Conservation (phyloP, 2,113 vertebrate species). For the Oreochromis niloticus region DNA sequence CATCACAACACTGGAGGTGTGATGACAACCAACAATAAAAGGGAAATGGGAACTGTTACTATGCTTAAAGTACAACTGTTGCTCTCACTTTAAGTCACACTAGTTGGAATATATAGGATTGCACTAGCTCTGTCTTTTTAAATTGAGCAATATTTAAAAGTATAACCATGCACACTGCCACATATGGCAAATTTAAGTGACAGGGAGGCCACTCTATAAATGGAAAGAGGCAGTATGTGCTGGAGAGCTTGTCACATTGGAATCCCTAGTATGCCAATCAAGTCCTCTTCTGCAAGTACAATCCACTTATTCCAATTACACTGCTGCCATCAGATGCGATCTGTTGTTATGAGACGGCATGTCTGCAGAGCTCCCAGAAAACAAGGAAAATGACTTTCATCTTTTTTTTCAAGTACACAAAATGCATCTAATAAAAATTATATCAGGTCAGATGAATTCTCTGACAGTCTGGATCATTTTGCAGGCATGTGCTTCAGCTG, state of each 20-base stretch:
- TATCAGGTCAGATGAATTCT: background rate
- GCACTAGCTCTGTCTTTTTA: background rate
- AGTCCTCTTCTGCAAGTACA: background rate
- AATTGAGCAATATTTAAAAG: background rate
- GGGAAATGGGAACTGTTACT: background rate
- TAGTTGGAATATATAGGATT: background rate
- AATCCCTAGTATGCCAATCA: slow-evolving; percentile 6
- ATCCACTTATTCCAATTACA: slow-evolving; percentile 3
- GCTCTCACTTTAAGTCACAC: background rate
- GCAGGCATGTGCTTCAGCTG: background rate
- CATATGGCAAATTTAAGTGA: slow-evolving; percentile 4
- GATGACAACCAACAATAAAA: background rate
- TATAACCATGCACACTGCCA: background rate
- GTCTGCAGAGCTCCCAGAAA: background rate
- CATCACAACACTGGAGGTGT: background rate
- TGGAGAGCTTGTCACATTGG: slow-evolving; percentile 3
- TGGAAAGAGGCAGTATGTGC: slow-evolving; percentile 3
- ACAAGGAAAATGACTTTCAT: background rate
- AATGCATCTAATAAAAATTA: background rate
- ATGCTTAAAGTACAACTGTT: background rate
- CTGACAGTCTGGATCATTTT: background rate
- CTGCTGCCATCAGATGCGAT: background rate
- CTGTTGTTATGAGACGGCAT: background rate
- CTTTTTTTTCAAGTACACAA: background rate
- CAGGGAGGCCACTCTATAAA: slow-evolving; percentile 10